These are phyloP conservation scores for Autographa gamma DNA, from an alignment of 2,888 invertebrate species.

Conservation along the genomic window DNA sequence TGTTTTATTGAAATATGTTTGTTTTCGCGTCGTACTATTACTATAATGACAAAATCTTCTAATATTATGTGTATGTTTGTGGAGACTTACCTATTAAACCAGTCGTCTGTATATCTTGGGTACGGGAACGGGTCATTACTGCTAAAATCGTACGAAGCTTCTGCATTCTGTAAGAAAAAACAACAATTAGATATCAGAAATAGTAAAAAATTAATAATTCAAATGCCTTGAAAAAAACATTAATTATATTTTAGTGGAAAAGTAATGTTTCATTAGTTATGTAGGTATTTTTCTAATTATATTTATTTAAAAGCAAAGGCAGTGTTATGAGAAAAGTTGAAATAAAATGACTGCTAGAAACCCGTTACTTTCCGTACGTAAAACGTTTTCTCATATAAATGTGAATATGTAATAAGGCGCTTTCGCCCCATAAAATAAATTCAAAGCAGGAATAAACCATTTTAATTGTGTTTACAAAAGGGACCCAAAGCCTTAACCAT, in stretches of 20 bases:
- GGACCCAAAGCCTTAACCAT: background rate
- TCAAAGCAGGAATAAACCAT: background rate
- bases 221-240: too few relatives aligned
- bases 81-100: conserved; percentile 98
- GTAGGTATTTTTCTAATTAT: too few relatives aligned
- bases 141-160: conserved; percentile 99
- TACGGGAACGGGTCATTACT: conserved; percentile 99
- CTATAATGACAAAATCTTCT: background rate
- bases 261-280: too few relatives aligned
- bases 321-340: too few relatives aligned
- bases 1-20: too few relatives aligned
- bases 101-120: conserved; percentile 99
- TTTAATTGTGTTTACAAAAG: conserved; percentile 3
- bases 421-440: background rate
- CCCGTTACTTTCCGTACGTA: too few relatives aligned
- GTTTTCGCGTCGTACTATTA: too few relatives aligned
- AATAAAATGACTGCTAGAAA: too few relatives aligned
- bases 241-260: too few relatives aligned
- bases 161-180: conserved; percentile 94
- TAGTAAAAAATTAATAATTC: too few relatives aligned
- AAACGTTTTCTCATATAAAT: background rate
- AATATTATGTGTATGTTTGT: background rate
- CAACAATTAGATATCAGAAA: too few relatives aligned
- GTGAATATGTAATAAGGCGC: background rate
- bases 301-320: too few relatives aligned